Evolutionary conservation across 1,140 invertebrate genomes (phyloP), one percentile per base, ranked within the genome.

Genomic region (Eupristina koningsbergeri): DNA sequence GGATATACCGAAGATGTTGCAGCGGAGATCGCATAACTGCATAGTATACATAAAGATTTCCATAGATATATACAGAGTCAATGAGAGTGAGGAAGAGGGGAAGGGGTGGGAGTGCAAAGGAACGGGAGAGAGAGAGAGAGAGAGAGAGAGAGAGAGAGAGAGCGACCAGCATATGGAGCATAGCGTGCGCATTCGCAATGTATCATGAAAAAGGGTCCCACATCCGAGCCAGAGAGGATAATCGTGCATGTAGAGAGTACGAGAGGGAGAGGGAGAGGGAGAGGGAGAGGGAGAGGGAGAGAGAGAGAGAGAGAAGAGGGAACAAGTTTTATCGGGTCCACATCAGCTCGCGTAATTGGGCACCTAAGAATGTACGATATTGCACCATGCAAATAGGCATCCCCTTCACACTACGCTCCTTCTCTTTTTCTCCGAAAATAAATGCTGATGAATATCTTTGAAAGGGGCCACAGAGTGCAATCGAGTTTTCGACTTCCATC

Each of bases 301-400:
- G 47, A 34, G 73, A 53, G 73, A 31, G n/a, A 75, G 47, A 50
- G 47, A 61, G 74, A n/a, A 76, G 47, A 76, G 17, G 15, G 22
- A 63, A 26, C 22, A 22, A 85, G 83, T 87, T 88, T 89, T 92
- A 92, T 92, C 91, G 89, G 85, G 85, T 79, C 86, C 86, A 86
- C 87, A 92, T 92, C 91, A 91, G 91, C 89, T 91, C 91, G 89
- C 91, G 91, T 92, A 92, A 92, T 92, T 92, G 91, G 91, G 90
- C 90, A 89, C 89, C 89, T 90, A 91, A 92, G 90, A 91, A 91
- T 89, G 89, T 90, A 85, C 90, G 89, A 92, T 92, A 92, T 92
- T 92, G 90, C 91, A 80, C 91, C 91, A 92, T 92, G 91, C 91
- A 92, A 92, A 92, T 92, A 89, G 88, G 87, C 88, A 88, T 90